A percentile compares a stretch with the other conserved stretches of the same genome.
These are phyloP conservation scores for Pogona vitticeps DNA, from an alignment of 2,113 vertebrate species.

Conservation along the genomic window DNA sequence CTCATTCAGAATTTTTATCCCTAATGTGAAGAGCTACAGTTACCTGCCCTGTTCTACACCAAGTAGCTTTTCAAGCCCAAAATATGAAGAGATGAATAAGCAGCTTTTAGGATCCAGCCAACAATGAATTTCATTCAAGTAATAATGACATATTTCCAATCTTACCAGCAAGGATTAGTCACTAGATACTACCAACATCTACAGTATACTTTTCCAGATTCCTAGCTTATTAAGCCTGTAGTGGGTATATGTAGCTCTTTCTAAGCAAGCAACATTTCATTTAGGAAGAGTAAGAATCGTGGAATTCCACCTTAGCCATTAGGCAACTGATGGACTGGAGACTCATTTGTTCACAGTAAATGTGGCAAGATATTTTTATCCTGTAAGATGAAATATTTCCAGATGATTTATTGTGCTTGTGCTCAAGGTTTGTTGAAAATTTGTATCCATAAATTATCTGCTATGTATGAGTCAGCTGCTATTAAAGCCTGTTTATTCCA, in stretches of 20 bases:
- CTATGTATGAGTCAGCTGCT: not conserved
- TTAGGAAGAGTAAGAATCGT: not conserved
- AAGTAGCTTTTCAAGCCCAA: not conserved
- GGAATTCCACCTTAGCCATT: not conserved
- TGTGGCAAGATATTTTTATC: not conserved
- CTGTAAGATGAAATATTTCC: slow-evolving; percentile 16
- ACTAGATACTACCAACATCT: not conserved
- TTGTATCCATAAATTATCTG: not conserved
- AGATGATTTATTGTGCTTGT: not conserved
- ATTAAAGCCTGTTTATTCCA: not conserved
- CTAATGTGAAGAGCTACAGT: no score
- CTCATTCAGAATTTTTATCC: no score
- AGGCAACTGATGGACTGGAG: slow-evolving; percentile 6
- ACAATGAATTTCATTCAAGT: not conserved
- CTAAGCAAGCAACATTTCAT: not conserved
- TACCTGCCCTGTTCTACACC: no score
- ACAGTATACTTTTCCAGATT: not conserved
- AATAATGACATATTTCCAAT: not conserved
- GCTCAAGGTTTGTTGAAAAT: slow-evolving; percentile 7
- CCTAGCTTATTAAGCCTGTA: not conserved
- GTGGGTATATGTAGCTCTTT: not conserved
- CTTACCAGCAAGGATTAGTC: not conserved
- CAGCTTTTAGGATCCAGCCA: not conserved
- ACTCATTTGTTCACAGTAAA: not conserved
- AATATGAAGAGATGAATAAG: not conserved